Base-by-base conservation (phyloP, 2,888 invertebrate genomes). In the Euplagia quadripunctaria region DNA sequence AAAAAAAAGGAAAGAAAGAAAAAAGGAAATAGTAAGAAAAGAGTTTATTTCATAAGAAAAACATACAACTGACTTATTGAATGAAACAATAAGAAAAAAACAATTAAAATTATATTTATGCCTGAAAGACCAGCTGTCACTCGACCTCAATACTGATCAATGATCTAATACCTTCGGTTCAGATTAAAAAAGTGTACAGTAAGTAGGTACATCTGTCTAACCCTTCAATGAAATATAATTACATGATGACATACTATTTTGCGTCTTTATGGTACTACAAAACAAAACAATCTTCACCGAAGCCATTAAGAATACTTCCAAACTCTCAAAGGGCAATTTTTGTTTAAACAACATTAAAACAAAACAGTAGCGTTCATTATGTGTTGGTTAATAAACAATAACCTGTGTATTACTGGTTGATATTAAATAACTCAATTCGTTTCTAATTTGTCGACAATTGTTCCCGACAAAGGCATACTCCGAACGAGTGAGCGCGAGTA, bases 391-490 rank as follows among this genome's bases (percentile, higher is more conserved):
- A 92, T 91, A 93, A 90, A 94, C 94, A 94, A 94, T 94, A 92
- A 93, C 89, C 84, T 83, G 79, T 74, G 86, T 90, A 93, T 94
- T 92, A 91, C 92, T 91, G 88, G 92, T 91, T 91, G 94, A 94
- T 95, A 95, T 94, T 95, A 94, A 96, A 94, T 95, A 96, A 96
- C 95, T 96, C 95, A 94, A 96, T 96, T 95, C 95, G 90, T 95
- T 95, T 95, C 94, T 95, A 96, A 96, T 96, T 96, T 96, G 95
- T 93, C 95, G 94, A 96, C 96, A 94, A 96, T 96, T 96, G 95
- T 96, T 93, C 93, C 92, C 94, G 95, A 96, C 96, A 95, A 95
- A 95, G 95, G 95, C 95, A 93, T 86, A 90, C 92, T 89, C 93
- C 95, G 95, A 96, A 93, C 94, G 95, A 95, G 93, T 95, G 95